These are phyloP conservation scores for Calephelis perditalis DNA, from an alignment of 2,888 invertebrate species.

Conservation along the genomic window DNA sequence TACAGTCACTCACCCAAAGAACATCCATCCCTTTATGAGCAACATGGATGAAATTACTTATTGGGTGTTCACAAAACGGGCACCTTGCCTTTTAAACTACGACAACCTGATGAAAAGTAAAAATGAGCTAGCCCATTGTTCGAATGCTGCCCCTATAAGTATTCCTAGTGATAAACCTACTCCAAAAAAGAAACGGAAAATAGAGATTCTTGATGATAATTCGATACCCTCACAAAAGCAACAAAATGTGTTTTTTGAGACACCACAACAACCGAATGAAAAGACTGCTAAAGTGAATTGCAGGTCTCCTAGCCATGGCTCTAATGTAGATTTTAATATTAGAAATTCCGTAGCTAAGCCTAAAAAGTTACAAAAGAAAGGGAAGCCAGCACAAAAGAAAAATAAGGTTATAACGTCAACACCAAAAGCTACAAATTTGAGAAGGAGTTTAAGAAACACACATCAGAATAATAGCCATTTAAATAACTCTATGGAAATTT, in stretches of 20 bases:
- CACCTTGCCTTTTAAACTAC: slow-evolving; percentile 66
- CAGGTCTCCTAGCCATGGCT: slow-evolving; percentile 47
- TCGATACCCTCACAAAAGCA: slow-evolving; percentile 47
- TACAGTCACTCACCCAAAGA: slow-evolving; percentile 22
- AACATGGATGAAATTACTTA: slow-evolving; percentile 69
- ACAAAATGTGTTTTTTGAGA: slow-evolving; percentile 56
- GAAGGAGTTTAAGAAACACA: slow-evolving; percentile 55
- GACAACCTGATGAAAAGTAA: slow-evolving; percentile 51
- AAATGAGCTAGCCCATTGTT: slow-evolving; percentile 44
- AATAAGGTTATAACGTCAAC: slow-evolving; percentile 59
- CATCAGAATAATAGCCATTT: slow-evolving; percentile 44
- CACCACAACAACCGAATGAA: slow-evolving; percentile 41
- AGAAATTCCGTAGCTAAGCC: slow-evolving; percentile 51
- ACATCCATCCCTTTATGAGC: slow-evolving; percentile 57
- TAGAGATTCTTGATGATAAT: slow-evolving; percentile 52
- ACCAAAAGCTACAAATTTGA: slow-evolving; percentile 46
- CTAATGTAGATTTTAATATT: slow-evolving; percentile 60
- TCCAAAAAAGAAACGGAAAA: slow-evolving; percentile 55
- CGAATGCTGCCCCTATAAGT: slow-evolving; percentile 44
- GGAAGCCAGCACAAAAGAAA: slow-evolving; percentile 45
- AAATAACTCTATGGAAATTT: slow-evolving; percentile 50
- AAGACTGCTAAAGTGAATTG: slow-evolving; percentile 40
- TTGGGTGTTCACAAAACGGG: slow-evolving; percentile 66
- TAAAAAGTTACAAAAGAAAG: slow-evolving; percentile 45
- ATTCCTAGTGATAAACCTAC: slow-evolving; percentile 39